Evolutionary conservation across 1,140 invertebrate genomes (phyloP).

Genomic region (Lineus longissimus): DNA sequence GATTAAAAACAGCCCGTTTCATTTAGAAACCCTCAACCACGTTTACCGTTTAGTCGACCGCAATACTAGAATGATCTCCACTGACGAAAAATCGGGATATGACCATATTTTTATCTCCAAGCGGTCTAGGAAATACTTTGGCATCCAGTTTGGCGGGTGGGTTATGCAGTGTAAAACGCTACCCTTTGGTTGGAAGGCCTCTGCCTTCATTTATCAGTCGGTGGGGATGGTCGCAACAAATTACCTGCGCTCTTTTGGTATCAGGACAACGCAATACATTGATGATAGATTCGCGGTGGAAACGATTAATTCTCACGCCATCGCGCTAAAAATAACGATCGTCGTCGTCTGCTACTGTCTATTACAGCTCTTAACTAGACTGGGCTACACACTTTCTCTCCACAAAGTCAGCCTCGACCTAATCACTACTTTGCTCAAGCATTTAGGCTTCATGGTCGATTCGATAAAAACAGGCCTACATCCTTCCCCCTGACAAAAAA

Average conservation of each 20-base stretch:
- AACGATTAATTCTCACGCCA: no score
- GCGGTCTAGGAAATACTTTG: constrained; percentile 16
- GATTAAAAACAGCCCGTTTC: constrained; percentile 17
- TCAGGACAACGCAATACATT: constrained; percentile 15
- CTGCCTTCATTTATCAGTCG: constrained; percentile 17
- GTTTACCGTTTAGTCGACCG: constrained; percentile 10
- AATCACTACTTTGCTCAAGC: constrained; percentile 7
- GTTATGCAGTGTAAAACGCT: constrained; percentile 15
- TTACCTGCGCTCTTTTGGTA: constrained; percentile 12
- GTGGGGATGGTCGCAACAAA: constrained; percentile 14
- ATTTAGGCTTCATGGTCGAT: constrained; percentile 19
- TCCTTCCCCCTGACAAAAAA: constrained; percentile 18
- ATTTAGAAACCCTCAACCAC: constrained; percentile 15
- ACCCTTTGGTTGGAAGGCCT: constrained; percentile 22
- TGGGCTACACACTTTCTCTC: constrained; percentile 1
- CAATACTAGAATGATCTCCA: constrained; percentile 7
- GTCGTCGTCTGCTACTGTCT: no score
- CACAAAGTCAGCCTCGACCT: constrained; percentile 10
- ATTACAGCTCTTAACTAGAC: no score
- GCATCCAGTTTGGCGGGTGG: constrained; percentile 22
- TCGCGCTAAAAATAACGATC: no score
- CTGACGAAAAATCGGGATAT: constrained; percentile 24
- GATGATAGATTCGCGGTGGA: constrained; percentile 11
- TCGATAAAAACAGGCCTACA: constrained; percentile 13
- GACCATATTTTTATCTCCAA: constrained; percentile 15